phyloP scores from a whole-genome alignment of 2,113 vertebrate genomes.

The Hassar affinis region DNA sequence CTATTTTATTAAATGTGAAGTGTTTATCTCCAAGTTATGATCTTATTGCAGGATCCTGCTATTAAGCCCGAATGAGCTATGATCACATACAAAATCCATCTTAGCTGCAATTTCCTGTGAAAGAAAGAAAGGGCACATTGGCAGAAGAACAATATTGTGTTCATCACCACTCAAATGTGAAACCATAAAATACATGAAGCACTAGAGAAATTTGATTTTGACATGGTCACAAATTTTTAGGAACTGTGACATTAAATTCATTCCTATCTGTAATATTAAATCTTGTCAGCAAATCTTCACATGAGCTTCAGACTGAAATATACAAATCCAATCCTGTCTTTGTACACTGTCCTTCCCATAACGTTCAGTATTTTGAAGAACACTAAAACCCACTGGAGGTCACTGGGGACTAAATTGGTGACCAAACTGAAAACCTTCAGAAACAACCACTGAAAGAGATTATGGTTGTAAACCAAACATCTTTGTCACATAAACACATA shows the following conservation, averaged over 20 bases:
- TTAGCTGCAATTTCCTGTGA: slow-evolving; percentile 15
- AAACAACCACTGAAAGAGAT: not conserved
- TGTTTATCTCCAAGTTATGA: slow-evolving; percentile 42
- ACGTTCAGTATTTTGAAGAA: not conserved
- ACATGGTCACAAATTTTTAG: not conserved
- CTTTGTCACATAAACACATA: not conserved
- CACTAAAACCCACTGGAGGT: slow-evolving; percentile 10
- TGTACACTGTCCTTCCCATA: not conserved
- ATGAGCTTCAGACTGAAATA: not conserved
- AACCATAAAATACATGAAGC: not conserved
- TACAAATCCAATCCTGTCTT: not conserved
- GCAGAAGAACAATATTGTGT: not conserved
- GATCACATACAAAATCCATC: slow-evolving; percentile 40
- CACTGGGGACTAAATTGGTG: not conserved
- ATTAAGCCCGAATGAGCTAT: slow-evolving; percentile 17
- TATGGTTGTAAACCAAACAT: not conserved
- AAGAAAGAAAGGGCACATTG: slow-evolving; percentile 13
- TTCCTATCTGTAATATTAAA: not conserved
- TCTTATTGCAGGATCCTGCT: slow-evolving; percentile 27
- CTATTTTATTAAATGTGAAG: slow-evolving; percentile 38
- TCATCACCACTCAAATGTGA: not conserved
- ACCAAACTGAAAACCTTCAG: not conserved
- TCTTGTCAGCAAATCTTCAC: not conserved
- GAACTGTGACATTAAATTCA: not conserved
- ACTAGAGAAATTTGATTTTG: not conserved